Conservation (phyloP, 2,113 vertebrate genomes). For the Trematomus loennbergii region DNA sequence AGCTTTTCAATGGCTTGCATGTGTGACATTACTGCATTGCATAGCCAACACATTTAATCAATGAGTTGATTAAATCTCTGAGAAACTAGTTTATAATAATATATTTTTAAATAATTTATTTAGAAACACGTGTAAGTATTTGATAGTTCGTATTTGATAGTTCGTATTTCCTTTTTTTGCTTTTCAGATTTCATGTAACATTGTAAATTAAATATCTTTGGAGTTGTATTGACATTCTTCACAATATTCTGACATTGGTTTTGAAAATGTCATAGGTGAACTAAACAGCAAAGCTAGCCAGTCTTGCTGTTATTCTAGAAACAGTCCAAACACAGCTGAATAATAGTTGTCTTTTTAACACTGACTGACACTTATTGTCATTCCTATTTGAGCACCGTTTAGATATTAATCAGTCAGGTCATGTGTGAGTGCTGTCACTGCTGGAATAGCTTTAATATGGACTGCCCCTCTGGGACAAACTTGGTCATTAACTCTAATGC, state of each 20-base stretch:
- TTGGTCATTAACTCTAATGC: constrained; percentile 86
- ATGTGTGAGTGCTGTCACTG: constrained; percentile 79
- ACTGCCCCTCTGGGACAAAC: constrained; percentile 81
- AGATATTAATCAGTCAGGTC: constrained; percentile 82
- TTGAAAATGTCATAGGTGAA: too few relatives aligned
- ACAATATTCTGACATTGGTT: too few relatives aligned
- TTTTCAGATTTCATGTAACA: background rate
- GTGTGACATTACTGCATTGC: background rate
- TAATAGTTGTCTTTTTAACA: constrained; percentile 42
- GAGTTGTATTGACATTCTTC: too few relatives aligned
- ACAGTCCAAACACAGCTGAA: background rate
- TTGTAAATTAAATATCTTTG: background rate
- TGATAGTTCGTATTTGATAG: background rate
- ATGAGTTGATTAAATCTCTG: background rate
- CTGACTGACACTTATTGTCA: constrained; percentile 79
- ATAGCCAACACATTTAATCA: background rate
- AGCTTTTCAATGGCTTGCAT: background rate
- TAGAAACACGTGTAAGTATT: background rate
- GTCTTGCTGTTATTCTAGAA: background rate
- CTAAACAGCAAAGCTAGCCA: background rate
- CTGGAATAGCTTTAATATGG: constrained; percentile 83
- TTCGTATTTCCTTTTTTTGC: background rate
- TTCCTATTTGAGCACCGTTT: constrained; percentile 73
- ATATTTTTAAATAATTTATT: background rate
- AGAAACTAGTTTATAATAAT: too few relatives aligned